Percentiles rank a stretch among this genome's conserved stretches.
phyloP scores from a whole-genome alignment of 2,797 vertebrate genomes.

The Propithecus deckenii region DNA sequence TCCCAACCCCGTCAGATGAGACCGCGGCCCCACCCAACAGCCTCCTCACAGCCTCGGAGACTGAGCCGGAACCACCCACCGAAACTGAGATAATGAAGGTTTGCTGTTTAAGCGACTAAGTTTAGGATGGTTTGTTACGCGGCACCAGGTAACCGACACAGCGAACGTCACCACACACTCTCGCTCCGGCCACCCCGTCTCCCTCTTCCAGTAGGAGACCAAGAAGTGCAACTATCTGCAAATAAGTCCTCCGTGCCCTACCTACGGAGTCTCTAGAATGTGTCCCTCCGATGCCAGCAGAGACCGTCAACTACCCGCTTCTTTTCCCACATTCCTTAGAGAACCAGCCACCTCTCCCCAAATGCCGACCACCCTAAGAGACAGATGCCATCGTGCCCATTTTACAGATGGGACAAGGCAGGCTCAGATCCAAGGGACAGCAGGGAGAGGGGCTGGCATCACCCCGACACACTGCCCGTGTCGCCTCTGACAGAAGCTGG shows the following conservation, averaged over 20 bases:
- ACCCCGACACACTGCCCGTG: neutral
- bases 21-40: accelerated
- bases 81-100: neutral
- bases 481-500: accelerated
- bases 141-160: accelerated
- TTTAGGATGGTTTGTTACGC: accelerated
- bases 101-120: neutral
- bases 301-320: accelerated
- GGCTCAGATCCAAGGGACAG: neutral
- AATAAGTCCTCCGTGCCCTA: neutral
- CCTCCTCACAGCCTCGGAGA: no score
- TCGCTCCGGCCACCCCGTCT: accelerated
- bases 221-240: neutral
- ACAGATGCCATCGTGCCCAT: neutral
- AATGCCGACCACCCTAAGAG: neutral
- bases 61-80: neutral
- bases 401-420: neutral
- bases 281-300: no score
- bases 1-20: no score
- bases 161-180: accelerated
- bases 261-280: neutral
- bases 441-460: neutral
- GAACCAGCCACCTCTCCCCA: neutral
- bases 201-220: neutral
- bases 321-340: accelerated